Base-by-base conservation (phyloP, 2,797 vertebrate genomes). In the Myotis planiceps region DNA sequence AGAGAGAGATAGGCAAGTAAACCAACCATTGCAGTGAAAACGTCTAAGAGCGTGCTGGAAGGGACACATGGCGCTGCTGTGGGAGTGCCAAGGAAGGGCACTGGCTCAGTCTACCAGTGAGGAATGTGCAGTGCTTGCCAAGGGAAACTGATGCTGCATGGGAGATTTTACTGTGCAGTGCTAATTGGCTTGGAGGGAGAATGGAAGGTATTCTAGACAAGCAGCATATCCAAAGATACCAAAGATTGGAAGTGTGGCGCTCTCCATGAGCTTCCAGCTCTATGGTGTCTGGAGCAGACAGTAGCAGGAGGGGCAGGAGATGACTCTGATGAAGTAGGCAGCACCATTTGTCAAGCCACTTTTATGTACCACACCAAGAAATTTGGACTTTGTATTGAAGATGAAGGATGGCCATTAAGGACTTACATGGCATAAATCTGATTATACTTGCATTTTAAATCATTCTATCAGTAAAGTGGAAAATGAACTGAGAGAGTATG, bases 401-500 rank as follows among this genome's bases (percentile, higher is more conserved):
- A 72, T 65, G 83, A 95, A 82, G n/a, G 25, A 92, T 66, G 45
- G 12, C 42, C n/a, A 12, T n/a, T 25, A 82, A 95, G 65, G 66
- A 80, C 68, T 93, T 89, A 66, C 69, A 88, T 72, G 55, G 4
- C 60, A 83, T 60, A 94, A 66, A 65, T 90, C 37, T 89, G 32
- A 74, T 68, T 32, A 82, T 79, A 65, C 5, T 66, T 95, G 47
- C 16, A 39, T 94, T 91, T 96, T 75, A 76, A 81, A 37, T 96
- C 53, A 60, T 88, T 65, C 80, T 60, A 79, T 39, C 9, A 71
- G 32, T 9, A 60, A 5, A 75, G 6, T 58, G 6, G 66, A 37
- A 74, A 94, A 91, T 93, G 76, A 87, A 58, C 60, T 34, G 39
- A 34, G 58, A 42, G 66, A 95, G 42, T 34, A 32, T 82, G 60